Percentiles rank a stretch among this genome's conserved stretches.
These are phyloP conservation scores for Vimba vimba DNA, from an alignment of 2,113 vertebrate genomes.

Conservation along the genomic window DNA sequence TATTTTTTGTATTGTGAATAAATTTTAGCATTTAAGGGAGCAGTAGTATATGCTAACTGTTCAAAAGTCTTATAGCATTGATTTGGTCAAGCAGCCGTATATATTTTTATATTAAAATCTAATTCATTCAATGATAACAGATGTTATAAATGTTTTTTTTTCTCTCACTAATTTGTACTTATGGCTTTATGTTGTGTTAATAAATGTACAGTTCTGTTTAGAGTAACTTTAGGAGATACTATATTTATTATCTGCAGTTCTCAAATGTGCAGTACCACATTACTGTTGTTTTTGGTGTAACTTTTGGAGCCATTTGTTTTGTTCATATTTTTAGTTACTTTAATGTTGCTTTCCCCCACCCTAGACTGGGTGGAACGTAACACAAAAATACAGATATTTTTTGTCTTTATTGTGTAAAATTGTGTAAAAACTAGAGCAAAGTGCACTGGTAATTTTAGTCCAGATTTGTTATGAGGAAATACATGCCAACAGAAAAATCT, in stretches of 20 bases:
- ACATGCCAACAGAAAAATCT: constrained; percentile 40
- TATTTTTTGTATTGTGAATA: no score
- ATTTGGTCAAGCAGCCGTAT: no score
- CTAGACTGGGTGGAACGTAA: no score
- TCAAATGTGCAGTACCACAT: no score
- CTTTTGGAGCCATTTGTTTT: no score
- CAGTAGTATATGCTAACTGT: neutral
- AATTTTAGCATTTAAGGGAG: no score
- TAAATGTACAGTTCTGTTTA: neutral
- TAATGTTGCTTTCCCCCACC: no score
- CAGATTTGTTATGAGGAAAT: constrained; percentile 68
- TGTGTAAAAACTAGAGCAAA: neutral
- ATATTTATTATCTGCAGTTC: neutral
- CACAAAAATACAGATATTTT: neutral
- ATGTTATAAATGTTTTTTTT: neutral
- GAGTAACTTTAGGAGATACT: neutral
- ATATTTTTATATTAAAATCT: no score
- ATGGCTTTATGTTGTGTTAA: neutral
- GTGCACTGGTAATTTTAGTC: neutral
- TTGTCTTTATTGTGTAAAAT: neutral
- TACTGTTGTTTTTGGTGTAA: no score
- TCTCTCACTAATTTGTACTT: neutral
- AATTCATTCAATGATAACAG: no score
- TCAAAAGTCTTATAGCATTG: no score
- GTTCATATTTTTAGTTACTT: no score